Percentiles rank a stretch among this genome's conserved stretches.
These are phyloP conservation scores for Scaptomyza parva DNA, from an alignment of 2,888 invertebrate species.

Conservation along the genomic window DNA sequence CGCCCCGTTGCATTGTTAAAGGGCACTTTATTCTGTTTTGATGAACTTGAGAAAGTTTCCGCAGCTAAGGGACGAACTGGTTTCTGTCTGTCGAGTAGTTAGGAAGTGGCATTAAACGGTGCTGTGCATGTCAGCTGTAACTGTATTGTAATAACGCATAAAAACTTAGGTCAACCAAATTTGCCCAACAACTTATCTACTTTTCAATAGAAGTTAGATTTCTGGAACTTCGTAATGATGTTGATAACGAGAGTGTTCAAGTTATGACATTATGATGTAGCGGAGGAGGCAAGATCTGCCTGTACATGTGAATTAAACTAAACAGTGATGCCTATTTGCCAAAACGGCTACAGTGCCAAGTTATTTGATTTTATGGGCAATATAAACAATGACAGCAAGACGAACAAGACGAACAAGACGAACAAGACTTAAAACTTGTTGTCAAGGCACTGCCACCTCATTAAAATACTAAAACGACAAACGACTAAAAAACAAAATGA, in stretches of 20 bases:
- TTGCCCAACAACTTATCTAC: slow-evolving; percentile 12
- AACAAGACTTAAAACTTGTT: not conserved
- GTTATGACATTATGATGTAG: slow-evolving; percentile 21
- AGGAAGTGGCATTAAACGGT: slow-evolving; percentile 45
- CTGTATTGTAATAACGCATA: slow-evolving; percentile 47
- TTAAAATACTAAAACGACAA: slow-evolving; percentile 38
- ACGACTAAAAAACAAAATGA: slow-evolving; percentile 6
- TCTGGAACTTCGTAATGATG: slow-evolving; percentile 10
- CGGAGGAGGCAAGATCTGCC: not conserved
- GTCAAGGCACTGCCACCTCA: slow-evolving; percentile 38
- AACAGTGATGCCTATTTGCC: slow-evolving; percentile 23
- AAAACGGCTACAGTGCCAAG: slow-evolving; percentile 15
- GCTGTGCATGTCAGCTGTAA: slow-evolving; percentile 15
- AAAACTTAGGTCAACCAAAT: slow-evolving; percentile 50
- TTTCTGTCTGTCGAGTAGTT: slow-evolving; percentile 56
- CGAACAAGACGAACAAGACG: slow-evolving; percentile 24
- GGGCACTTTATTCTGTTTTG: slow-evolving; percentile 44
- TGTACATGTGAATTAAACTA: slow-evolving; percentile 6
- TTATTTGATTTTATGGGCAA: slow-evolving; percentile 18
- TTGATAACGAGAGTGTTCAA: slow-evolving; percentile 18
- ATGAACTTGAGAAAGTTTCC: slow-evolving; percentile 31
- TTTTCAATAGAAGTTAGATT: slow-evolving; percentile 34
- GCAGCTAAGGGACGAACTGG: not conserved
- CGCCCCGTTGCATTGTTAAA: slow-evolving; percentile 10
- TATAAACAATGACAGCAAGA: not conserved